Evolutionary conservation across 2,888 invertebrate species (phyloP), one percentile per base, ranked within the genome.

Genomic region (Eupelmus urozonus): DNA sequence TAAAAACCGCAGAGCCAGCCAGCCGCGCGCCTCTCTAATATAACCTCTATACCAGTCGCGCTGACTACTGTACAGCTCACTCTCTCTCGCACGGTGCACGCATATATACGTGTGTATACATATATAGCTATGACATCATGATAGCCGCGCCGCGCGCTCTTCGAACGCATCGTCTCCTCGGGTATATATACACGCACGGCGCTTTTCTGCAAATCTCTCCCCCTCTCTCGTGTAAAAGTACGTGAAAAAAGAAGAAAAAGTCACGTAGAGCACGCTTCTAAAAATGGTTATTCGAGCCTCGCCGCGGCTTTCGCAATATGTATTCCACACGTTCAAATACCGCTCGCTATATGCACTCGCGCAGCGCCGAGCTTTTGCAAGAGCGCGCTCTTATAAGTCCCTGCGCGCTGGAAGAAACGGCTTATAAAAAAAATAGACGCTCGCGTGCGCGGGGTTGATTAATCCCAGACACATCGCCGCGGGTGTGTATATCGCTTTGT

Each of bases 271-370:
- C 11, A 13, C 29, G 45, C 23, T 45, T 51, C 74, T 74, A 70
- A 78, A 78, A 78, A 74, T 74, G 74, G 74, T 70, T 78, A 65
- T 74, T 75, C 70, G 65, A 29, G n/a, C n/a, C n/a, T n/a, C 57
- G 40, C 20, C n/a, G 40, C 29, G n/a, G 11, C 66, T 18, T 18
- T 60, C 11, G 40, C 60, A 40, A 60, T 34, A 34, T n/a, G 20
- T 20, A 40, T 2, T 49, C 49, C 20, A 53, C 18, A 3, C 20
- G 20, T 53, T 20, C 34, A 29, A 13, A 20, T 62, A 62, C 29
- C 34, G 34, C 34, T 5, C 34, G 34, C 27, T 5, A 62, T 2
- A 42, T 7, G 13, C 40, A 40, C 16, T 9, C 23, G 62, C 29
- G 29, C n/a, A n/a, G 29, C 53, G 23, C 23, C 23, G 16, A 13